Evolutionary conservation across 2,888 invertebrate genomes (phyloP).

Genomic region (Sphaerophoria rueppellii): DNA sequence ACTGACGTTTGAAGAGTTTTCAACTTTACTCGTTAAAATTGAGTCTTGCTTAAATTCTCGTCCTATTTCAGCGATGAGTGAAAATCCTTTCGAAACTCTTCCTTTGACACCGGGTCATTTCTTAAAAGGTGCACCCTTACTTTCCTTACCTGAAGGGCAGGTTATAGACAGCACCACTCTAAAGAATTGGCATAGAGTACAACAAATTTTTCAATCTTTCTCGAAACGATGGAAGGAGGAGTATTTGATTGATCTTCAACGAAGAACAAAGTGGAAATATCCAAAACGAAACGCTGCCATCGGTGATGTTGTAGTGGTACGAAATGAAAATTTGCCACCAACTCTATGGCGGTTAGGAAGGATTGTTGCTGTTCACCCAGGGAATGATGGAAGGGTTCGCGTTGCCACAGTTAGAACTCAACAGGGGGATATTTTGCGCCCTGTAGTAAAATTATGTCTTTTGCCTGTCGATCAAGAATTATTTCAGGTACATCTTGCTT

Average conservation of each 20-base stretch:
- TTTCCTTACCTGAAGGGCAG: conserved; percentile 6
- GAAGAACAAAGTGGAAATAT: conserved; percentile 28
- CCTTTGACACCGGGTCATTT: conserved; percentile 18
- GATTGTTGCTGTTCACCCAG: conserved; percentile 8
- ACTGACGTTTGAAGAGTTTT: conserved; percentile 14
- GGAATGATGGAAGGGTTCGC: conserved; percentile 22
- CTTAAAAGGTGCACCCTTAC: conserved; percentile 11
- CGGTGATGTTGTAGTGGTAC: conserved; percentile 9
- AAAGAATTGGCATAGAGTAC: conserved; percentile 6
- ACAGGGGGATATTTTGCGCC: conserved; percentile 8
- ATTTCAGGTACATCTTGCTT: background rate
- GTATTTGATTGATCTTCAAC: conserved; percentile 18
- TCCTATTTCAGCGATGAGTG: background rate
- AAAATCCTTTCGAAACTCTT: background rate
- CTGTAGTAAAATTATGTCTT: conserved; percentile 23
- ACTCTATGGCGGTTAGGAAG: conserved; percentile 10
- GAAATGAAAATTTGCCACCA: conserved; percentile 34
- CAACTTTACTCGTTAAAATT: conserved; percentile 11
- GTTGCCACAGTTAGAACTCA: conserved; percentile 9
- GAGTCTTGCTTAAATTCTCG: background rate
- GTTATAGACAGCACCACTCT: background rate
- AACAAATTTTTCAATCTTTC: background rate
- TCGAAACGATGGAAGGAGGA: background rate
- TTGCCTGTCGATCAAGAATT: conserved; percentile 26
- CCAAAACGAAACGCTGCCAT: background rate